Conservation (phyloP, 2,113 vertebrate genomes). For the Cyanoliseus patagonus region DNA sequence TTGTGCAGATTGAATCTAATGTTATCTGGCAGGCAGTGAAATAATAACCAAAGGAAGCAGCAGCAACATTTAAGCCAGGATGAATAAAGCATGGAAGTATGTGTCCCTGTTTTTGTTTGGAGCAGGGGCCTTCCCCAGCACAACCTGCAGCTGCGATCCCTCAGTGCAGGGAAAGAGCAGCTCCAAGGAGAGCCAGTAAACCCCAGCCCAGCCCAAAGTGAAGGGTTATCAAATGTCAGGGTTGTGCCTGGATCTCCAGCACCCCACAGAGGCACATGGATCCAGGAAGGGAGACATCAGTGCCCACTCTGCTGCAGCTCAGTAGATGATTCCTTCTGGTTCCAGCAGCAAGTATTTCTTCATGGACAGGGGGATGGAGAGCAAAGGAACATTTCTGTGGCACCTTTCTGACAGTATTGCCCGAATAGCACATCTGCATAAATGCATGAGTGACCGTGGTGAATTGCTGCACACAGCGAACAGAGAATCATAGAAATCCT, state of each 20-base stretch:
- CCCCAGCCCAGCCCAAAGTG: background rate
- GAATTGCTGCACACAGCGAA: conserved; percentile 86
- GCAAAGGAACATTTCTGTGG: conserved; percentile 76
- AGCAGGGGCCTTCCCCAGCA: accelerated
- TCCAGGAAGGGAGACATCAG: accelerated
- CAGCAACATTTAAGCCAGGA: background rate
- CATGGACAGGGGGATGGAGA: conserved; percentile 82
- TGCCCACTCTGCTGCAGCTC: background rate
- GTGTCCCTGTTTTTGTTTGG: background rate
- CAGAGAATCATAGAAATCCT: conserved; percentile 89
- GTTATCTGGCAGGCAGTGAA: background rate
- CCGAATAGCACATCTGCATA: conserved; percentile 88
- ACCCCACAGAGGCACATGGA: accelerated
- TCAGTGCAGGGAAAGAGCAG: background rate
- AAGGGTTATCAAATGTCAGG: background rate
- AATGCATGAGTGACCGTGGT: conserved; percentile 89
- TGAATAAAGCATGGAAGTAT: background rate
- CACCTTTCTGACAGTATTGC: conserved; percentile 71
- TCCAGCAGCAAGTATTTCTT: conserved; percentile 91
- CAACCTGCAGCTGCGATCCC: background rate
- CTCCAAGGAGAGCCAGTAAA: background rate
- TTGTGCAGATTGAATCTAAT: background rate
- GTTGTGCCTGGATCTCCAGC: background rate
- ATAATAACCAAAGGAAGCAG: background rate
- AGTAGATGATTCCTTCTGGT: conserved; percentile 86